phyloP scores from a whole-genome alignment of 2,797 vertebrate species.

The Leptatherina wallacei region DNA sequence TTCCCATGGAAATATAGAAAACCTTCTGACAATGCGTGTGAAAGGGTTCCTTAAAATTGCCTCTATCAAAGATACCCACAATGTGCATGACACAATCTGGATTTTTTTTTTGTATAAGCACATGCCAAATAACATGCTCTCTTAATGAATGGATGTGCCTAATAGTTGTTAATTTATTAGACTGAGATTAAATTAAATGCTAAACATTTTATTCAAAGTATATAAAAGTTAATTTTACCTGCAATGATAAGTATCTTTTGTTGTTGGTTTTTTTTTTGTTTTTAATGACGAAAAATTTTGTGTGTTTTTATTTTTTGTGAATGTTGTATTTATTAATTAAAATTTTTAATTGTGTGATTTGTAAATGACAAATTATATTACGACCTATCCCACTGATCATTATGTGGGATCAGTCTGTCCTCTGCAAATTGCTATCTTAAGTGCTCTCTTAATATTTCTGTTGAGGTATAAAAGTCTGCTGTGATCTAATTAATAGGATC shows the following conservation, averaged over 20 bases:
- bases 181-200: not conserved
- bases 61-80: not conserved
- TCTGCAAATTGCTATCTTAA: not conserved
- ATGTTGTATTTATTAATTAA: conserved; percentile 1
- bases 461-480: too few relatives aligned
- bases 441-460: too few relatives aligned
- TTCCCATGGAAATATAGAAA: conserved; percentile 80
- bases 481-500: too few relatives aligned
- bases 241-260: not conserved
- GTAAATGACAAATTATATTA: not conserved
- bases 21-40: conserved; percentile 1
- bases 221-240: not conserved
- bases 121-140: not conserved
- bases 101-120: not conserved
- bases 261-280: not conserved
- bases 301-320: not conserved
- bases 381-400: not conserved
- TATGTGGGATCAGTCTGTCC: not conserved
- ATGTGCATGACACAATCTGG: not conserved
- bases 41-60: not conserved
- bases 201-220: not conserved
- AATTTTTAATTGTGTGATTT: not conserved
- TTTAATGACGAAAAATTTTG: not conserved
- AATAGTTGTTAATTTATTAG: not conserved
- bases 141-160: not conserved